Evolutionary conservation across 2,888 invertebrate species (phyloP).

Genomic region (Punctoribates punctum): DNA sequence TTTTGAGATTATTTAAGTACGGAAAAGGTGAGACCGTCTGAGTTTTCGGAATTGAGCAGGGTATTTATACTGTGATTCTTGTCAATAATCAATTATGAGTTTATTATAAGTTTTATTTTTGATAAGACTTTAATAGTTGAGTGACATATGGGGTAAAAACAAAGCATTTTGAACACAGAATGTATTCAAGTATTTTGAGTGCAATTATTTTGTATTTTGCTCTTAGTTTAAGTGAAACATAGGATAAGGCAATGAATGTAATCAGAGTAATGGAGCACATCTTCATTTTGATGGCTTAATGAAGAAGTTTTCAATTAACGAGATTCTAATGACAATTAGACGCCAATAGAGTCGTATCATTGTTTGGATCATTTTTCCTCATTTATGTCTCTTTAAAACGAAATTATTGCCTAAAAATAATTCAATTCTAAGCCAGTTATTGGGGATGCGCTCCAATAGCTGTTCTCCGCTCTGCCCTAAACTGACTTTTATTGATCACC

Average conservation of each 20-base stretch:
- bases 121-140: too few species aligned
- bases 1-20: too few species aligned
- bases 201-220: constrained; percentile 3
- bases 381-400: background rate
- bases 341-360: background rate
- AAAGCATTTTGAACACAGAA: background rate
- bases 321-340: constrained; percentile 6
- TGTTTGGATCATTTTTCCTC: background rate
- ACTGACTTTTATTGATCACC: constrained; percentile 13
- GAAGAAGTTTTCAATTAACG: constrained; percentile 10
- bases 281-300: background rate
- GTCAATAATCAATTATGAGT: too few species aligned
- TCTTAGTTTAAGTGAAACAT: background rate
- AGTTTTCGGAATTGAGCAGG: too few species aligned
- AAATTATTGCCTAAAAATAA: background rate
- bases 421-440: background rate
- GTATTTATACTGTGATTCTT: too few species aligned
- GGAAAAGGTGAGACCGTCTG: too few species aligned
- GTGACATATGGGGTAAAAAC: too few species aligned
- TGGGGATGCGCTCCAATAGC: background rate
- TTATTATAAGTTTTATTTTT: too few species aligned
- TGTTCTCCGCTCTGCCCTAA: background rate
- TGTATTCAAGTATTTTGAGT: background rate
- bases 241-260: background rate
- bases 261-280: constrained; percentile 4